Evolutionary conservation across 2,113 vertebrate genomes (phyloP).

Genomic region (Chamaea fasciata): DNA sequence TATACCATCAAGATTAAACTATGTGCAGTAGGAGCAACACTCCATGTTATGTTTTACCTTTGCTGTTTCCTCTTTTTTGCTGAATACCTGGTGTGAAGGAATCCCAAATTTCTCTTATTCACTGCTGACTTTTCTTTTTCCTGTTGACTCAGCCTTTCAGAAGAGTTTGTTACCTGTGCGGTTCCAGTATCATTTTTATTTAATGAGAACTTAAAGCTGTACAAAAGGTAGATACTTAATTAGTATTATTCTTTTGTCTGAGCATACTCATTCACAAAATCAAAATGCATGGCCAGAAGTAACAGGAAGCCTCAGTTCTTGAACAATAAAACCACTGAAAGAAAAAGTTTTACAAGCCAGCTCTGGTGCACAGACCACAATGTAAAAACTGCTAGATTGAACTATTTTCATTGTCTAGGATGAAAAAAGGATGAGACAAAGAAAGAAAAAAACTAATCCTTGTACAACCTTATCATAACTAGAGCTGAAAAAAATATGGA

Average conservation of each 20-base stretch:
- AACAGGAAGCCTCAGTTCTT: slow-evolving; percentile 12
- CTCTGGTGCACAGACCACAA: slow-evolving; percentile 24
- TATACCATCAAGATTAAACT: neutral
- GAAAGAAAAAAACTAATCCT: neutral
- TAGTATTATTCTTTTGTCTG: neutral
- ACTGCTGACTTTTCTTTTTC: neutral
- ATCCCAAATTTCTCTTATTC: neutral
- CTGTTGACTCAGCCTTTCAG: neutral
- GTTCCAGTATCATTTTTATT: neutral
- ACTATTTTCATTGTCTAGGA: slow-evolving; percentile 7
- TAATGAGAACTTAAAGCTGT: neutral
- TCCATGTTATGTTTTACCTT: neutral
- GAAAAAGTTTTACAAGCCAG: slow-evolving; percentile 33
- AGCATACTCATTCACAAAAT: neutral
- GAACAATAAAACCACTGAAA: slow-evolving; percentile 43
- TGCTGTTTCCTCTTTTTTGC: neutral
- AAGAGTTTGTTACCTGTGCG: neutral
- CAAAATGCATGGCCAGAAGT: neutral
- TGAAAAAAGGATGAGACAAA: neutral
- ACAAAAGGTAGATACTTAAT: neutral
- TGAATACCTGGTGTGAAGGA: neutral
- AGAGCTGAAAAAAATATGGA: neutral
- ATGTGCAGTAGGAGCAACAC: neutral
- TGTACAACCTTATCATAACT: neutral
- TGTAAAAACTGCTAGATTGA: slow-evolving; percentile 8